These are phyloP conservation scores for Resseliella maxima DNA, from an alignment of 2,888 invertebrate genomes.

Conservation along the genomic window DNA sequence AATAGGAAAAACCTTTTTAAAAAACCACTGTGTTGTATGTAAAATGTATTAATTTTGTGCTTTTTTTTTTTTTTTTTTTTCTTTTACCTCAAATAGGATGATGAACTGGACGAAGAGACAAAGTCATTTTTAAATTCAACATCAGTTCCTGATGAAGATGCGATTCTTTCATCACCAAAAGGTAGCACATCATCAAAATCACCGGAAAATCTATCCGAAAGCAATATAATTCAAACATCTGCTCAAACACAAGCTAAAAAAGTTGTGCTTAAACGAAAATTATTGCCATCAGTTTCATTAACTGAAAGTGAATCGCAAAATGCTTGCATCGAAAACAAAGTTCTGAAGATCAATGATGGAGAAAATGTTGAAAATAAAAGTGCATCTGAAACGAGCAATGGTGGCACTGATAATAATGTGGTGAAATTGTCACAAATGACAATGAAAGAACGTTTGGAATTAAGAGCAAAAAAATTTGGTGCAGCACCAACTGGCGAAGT, in stretches of 20 bases:
- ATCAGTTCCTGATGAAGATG: constrained; percentile 57
- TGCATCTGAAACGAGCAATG: constrained; percentile 60
- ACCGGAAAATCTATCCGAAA: constrained; percentile 64
- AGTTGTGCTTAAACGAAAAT: constrained; percentile 60
- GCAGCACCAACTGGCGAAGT: constrained; percentile 73
- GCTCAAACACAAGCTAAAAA: constrained; percentile 58
- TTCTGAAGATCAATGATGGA: background rate
- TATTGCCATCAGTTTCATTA: constrained; percentile 54
- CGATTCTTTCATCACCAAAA: constrained; percentile 58
- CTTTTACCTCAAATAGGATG: constrained; percentile 62
- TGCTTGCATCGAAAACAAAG: background rate
- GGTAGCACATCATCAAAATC: constrained; percentile 61
- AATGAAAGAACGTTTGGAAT: constrained; percentile 75
- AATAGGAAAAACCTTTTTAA: background rate
- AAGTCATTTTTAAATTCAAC: constrained; percentile 58
- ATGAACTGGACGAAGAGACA: constrained; percentile 60
- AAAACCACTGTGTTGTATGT: too few species aligned
- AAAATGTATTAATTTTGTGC: background rate
- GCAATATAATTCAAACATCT: constrained; percentile 62
- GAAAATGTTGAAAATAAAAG: constrained; percentile 62
- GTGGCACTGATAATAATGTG: constrained; percentile 68
- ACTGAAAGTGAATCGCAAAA: constrained; percentile 56
- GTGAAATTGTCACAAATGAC: constrained; percentile 72
- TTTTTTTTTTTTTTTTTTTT: constrained; percentile 57
- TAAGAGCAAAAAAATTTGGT: constrained; percentile 86